Conservation (phyloP, 2,797 vertebrate species). For the Petrocephalus sullivani region DNA sequence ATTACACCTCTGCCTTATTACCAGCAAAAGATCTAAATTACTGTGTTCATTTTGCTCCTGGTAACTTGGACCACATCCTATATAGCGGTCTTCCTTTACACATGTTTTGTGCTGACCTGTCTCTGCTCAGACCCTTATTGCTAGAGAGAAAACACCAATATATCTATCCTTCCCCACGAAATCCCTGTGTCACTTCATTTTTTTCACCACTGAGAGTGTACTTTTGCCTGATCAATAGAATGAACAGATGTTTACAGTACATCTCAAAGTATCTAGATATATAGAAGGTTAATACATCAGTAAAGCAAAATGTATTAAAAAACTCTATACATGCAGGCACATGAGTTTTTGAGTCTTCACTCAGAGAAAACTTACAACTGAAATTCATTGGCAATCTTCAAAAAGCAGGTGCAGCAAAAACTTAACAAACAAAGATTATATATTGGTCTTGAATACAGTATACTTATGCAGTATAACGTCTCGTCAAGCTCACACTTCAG, state of each 20-base stretch:
- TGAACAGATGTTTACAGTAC: neutral
- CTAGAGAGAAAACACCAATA: neutral
- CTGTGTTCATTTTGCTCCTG: neutral
- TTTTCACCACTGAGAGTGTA: neutral
- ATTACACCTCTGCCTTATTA: neutral
- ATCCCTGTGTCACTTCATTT: neutral
- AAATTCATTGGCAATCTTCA: no score
- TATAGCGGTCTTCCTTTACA: neutral
- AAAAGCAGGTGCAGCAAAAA: no score
- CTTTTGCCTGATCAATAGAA: neutral
- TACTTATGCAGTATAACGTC: neutral
- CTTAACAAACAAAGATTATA: no score
- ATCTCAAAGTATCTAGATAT: neutral
- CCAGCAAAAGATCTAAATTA: neutral
- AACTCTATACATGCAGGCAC: neutral
- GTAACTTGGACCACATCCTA: neutral
- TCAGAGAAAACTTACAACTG: no score
- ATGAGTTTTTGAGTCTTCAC: no score
- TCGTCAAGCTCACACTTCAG: no score
- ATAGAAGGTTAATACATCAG: neutral
- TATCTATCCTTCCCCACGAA: neutral
- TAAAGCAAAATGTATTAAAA: neutral
- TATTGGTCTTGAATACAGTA: neutral
- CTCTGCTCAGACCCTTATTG: neutral
- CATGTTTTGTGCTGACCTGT: neutral